Conservation (phyloP, 2,113 vertebrate genomes). For the Bos taurus region ARS-UCD2.0 NC_037328.1:124248501-124249000, state of each 20-base stretch:
- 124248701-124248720: neutral
- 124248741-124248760: neutral
- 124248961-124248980: neutral
- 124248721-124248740: neutral
- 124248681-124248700: fast-evolving
- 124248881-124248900: neutral
- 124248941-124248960: neutral
- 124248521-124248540: neutral
- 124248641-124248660: neutral
- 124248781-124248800: neutral
- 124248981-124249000: neutral
- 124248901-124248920: neutral
- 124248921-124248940: neutral
- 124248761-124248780: neutral
- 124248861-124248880: neutral
- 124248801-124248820: no score
- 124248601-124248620: neutral
- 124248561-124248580: neutral
- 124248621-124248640: neutral
- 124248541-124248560: neutral
- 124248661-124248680: neutral
- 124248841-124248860: neutral
- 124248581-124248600: neutral
- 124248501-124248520: neutral
- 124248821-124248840: neutral